Evolutionary conservation across 1,140 invertebrate species (phyloP).

Genomic region (Drosophila lowei): DNA sequence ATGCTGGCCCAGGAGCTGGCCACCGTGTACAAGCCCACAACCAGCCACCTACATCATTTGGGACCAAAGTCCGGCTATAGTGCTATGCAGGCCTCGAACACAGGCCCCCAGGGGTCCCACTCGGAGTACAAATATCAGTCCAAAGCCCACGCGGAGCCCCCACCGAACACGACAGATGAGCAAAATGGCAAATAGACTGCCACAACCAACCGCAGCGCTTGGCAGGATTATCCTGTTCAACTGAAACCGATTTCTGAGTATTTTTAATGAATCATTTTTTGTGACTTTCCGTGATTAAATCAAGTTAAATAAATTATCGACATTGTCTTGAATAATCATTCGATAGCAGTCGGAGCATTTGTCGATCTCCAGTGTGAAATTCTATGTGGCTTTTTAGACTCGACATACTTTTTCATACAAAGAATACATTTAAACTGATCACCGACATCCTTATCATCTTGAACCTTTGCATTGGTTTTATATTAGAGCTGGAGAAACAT

Average conservation of each 20-base stretch:
- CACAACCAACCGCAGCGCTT: not conserved
- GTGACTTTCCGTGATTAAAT: constrained; percentile 26
- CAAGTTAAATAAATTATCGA: constrained; percentile 32
- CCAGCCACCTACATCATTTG: constrained; percentile 21
- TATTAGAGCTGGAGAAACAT: no score
- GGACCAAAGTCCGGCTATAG: constrained; percentile 64
- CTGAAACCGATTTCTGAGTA: constrained; percentile 62
- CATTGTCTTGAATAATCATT: not conserved
- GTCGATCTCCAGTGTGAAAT: no score
- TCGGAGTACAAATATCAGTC: constrained; percentile 53
- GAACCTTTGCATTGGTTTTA: no score
- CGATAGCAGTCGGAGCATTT: no score
- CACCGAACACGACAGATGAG: constrained; percentile 30
- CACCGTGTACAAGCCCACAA: constrained; percentile 69
- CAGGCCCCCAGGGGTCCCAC: not conserved
- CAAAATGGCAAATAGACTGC: constrained; percentile 34
- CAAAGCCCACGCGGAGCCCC: constrained; percentile 35
- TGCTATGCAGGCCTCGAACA: constrained; percentile 64
- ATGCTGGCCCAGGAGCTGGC: constrained; percentile 76
- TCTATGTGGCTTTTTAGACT: no score
- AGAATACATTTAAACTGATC: no score
- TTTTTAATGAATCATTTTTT: constrained; percentile 61
- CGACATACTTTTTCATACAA: no score
- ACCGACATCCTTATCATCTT: no score
- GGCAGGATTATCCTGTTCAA: constrained; percentile 28